These are phyloP conservation scores for Bimastos eiseni DNA, from an alignment of 2,888 invertebrate genomes.

Conservation along the genomic window DNA sequence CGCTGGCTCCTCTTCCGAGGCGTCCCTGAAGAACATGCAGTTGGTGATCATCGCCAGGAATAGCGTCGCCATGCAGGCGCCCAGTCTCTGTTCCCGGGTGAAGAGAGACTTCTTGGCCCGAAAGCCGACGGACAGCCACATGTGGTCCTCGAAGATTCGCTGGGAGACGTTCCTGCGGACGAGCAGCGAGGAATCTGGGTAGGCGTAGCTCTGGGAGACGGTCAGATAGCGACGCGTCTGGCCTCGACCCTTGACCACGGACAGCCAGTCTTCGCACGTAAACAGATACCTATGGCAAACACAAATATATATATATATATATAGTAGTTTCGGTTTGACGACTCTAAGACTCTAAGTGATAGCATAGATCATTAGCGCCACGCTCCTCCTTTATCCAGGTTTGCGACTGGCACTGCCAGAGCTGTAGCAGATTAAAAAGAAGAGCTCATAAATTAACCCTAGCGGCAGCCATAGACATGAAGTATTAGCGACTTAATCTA, in stretches of 20 bases:
- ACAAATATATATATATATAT: no score
- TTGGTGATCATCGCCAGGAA: slow-evolving; percentile 51
- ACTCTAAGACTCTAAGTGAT: no score
- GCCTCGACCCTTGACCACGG: slow-evolving; percentile 43
- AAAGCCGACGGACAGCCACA: slow-evolving; percentile 64
- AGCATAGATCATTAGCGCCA: no score
- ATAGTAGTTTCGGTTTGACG: no score
- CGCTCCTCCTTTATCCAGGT: no score
- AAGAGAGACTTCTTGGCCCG: slow-evolving; percentile 58
- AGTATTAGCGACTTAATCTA: no score
- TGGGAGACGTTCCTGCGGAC: slow-evolving; percentile 30
- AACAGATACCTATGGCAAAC: slow-evolving; percentile 43
- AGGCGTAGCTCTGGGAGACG: background rate
- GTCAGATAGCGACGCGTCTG: slow-evolving; percentile 13
- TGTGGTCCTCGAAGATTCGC: slow-evolving; percentile 58
- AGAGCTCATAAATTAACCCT: no score
- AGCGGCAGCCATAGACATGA: no score
- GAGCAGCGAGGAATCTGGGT: slow-evolving; percentile 26
- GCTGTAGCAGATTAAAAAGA: no score
- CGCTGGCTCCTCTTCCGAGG: slow-evolving; percentile 18
- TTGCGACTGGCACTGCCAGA: no score
- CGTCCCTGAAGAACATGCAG: slow-evolving; percentile 48
- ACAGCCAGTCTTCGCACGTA: slow-evolving; percentile 60
- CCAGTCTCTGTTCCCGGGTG: slow-evolving; percentile 56
- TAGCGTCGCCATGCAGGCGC: slow-evolving; percentile 48